These are phyloP conservation scores for Rhysida immarginata DNA, from an alignment of 1,140 invertebrate genomes.

Conservation along the genomic window DNA sequence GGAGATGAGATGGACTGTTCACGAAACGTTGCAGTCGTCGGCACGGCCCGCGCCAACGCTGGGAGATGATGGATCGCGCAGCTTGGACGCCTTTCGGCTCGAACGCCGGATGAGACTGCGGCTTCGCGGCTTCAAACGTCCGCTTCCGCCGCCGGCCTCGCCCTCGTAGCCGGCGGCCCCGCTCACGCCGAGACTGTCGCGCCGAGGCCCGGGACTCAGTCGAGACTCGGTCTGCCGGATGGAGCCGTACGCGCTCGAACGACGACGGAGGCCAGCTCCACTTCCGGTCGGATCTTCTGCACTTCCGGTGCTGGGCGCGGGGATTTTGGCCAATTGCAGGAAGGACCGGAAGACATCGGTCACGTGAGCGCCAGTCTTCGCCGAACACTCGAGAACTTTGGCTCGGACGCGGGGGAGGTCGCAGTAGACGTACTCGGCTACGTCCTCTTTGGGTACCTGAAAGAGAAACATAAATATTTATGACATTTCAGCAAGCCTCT, in stretches of 20 bases:
- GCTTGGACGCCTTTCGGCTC: slow-evolving; percentile 51
- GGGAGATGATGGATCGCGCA: slow-evolving; percentile 28
- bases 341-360: slow-evolving; percentile 43
- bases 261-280: slow-evolving; percentile 46
- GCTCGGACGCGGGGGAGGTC: slow-evolving; percentile 47
- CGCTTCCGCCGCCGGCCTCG: slow-evolving; percentile 22
- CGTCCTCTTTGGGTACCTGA: slow-evolving; percentile 40
- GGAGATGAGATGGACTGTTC: too few relatives aligned
- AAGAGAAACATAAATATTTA: too few relatives aligned
- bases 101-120: slow-evolving; percentile 59
- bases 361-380: slow-evolving; percentile 59
- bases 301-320: slow-evolving; percentile 22
- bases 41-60: slow-evolving; percentile 51
- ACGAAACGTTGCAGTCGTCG: slow-evolving; percentile 55
- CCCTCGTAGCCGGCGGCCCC: slow-evolving; percentile 21
- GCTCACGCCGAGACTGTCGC: slow-evolving; percentile 24
- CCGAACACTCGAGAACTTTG: slow-evolving; percentile 63
- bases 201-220: slow-evolving; percentile 21
- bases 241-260: slow-evolving; percentile 55
- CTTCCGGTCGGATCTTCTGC: too few relatives aligned
- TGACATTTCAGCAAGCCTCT: too few relatives aligned
- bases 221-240: slow-evolving; percentile 31
- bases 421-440: slow-evolving; percentile 61
- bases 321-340: slow-evolving; percentile 20
- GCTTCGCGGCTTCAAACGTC: slow-evolving; percentile 43